These are phyloP conservation scores for Macaca mulatta DNA, from an alignment of 2,113 vertebrate species.

Conservation along the genomic window DNA sequence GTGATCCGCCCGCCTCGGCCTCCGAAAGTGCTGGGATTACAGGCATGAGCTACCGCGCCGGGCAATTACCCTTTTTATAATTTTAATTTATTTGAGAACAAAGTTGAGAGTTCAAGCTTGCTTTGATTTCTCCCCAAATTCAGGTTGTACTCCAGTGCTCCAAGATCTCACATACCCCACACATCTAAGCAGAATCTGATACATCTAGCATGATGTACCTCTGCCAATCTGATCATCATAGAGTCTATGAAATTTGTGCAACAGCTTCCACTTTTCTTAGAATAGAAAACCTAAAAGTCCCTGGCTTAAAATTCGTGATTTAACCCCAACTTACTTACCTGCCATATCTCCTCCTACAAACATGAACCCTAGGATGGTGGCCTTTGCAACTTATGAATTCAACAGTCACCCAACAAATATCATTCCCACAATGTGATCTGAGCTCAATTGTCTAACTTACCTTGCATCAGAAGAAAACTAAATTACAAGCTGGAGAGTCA, in stretches of 20 bases:
- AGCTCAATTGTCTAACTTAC: not conserved
- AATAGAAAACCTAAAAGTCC: not conserved
- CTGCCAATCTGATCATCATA: not conserved
- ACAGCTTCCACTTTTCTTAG: not conserved
- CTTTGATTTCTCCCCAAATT: not conserved
- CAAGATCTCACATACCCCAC: too few relatives aligned
- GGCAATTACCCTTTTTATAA: not conserved
- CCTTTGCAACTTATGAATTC: not conserved
- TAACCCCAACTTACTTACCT: too few relatives aligned
- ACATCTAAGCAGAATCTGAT: not conserved
- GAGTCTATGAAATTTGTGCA: not conserved
- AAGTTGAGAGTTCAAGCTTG: not conserved
- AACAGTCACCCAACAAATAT: not conserved
- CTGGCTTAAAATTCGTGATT: not conserved
- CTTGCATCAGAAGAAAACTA: not conserved
- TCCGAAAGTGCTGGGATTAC: too few relatives aligned
- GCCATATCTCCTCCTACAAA: not conserved
- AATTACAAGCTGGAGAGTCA: not conserved
- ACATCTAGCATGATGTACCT: not conserved
- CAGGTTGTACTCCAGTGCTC: not conserved
- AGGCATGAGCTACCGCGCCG: rapidly evolving
- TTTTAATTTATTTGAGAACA: not conserved
- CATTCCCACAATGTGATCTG: not conserved
- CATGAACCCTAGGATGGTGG: not conserved
- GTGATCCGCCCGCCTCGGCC: rapidly evolving